Base-by-base conservation (phyloP, 2,888 invertebrate species). In the Trichopria drosophilae region DNA sequence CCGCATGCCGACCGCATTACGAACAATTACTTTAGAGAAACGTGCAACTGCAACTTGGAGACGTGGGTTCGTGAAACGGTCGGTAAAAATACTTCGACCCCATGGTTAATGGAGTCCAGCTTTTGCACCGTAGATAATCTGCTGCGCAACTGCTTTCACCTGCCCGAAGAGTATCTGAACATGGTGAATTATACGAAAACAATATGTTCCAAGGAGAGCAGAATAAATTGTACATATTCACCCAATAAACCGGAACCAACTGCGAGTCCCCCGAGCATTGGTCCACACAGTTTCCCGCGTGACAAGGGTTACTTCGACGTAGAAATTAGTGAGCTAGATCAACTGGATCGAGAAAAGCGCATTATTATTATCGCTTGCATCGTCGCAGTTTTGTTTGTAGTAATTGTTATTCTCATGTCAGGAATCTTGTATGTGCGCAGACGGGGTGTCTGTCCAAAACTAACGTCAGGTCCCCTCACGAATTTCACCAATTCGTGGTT, bases 91-190 rank as follows among this genome's bases (percentile, higher is more conserved):
- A 75, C 76, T 16, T 72, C 77, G 15, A 79, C 80, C 16, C 73
- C 78, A 42, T 65, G 69, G 62, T 70, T 78, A 44, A 71, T 79
- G 61, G 75, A 78, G 44, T 80, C 84, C 40, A 86, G 84, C 66
- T 84, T 78, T 62, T 88, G 88, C 66, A 79, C 81, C 0, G 81
- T 87, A 0, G 79, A 77, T 42, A 69, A 80, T 48, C 72, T 80
- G 31, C 74, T 86, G 15, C 82, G 85, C 3, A 76, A 78, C 29
- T 88, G 88, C 66, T 85, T 84, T 65, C 82, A 84, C 53, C 77
- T 84, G 6, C 81, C 81, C 0, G 81, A 84, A 59, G 85, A 84
- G 34, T 82, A 83, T 51, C 80, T 86, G 67, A 71, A 80, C 45
- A 81, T 86, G 65, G 68, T 78, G 31, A 85, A 84, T 61, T 87